Percentiles rank a stretch among this genome's conserved stretches.
Conservation (phyloP, 2,113 vertebrate genomes). For the Prunella fulvescens region DNA sequence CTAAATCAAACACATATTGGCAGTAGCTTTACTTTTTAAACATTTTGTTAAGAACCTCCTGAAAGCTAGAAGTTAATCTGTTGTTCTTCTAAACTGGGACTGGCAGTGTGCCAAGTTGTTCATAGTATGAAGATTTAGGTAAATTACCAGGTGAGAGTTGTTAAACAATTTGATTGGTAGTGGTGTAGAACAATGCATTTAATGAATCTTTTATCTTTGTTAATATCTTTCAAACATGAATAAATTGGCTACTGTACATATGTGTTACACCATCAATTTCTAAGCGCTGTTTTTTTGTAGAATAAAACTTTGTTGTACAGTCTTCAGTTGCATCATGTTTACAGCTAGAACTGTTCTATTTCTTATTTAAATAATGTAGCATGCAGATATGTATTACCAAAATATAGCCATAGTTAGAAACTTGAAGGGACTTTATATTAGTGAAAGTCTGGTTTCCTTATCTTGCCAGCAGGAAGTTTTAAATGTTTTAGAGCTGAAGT, state of each 20-base stretch:
- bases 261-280: conserved; percentile 17
- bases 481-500: neutral
- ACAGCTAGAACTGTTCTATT: neutral
- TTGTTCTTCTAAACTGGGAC: neutral
- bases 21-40: conserved; percentile 27
- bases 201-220: neutral
- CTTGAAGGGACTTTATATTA: neutral
- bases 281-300: neutral
- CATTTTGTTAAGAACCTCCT: neutral
- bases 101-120: neutral
- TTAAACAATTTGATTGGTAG: neutral
- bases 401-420: neutral
- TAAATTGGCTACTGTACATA: conserved; percentile 51
- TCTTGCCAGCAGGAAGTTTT: neutral
- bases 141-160: neutral
- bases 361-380: neutral
- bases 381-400: neutral
- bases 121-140: neutral
- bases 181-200: neutral
- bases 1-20: conserved; percentile 28
- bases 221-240: conserved; percentile 19
- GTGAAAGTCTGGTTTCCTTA: neutral
- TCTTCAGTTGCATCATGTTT: conserved; percentile 17
- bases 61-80: neutral
- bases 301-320: conserved; percentile 22